Evolutionary conservation across 2,888 invertebrate genomes (phyloP), one percentile per base, ranked within the genome.

Genomic region (Andrena chrysosceles): DNA sequence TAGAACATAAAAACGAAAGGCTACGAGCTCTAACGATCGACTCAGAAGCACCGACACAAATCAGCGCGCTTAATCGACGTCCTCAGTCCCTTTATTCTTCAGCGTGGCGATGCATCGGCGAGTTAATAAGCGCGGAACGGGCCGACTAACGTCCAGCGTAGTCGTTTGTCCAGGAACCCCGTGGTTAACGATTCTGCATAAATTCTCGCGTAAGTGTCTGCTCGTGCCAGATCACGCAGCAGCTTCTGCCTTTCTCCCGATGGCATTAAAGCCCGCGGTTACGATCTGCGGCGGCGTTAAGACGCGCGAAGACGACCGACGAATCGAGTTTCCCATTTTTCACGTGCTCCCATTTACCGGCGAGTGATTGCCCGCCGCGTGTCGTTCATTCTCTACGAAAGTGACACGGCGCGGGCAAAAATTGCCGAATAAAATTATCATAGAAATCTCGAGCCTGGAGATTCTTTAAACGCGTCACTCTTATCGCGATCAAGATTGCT

Each of bases 201-300:
- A 76, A 78, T 85, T 76, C 42, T 85, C 49, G 60, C 56, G 52
- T 62, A 68, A 74, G 60, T 52, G 59, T 82, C 52, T 42, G 66
- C 48, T 52, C 52, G 63, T 56, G 62, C 73, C 77, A 52, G 74
- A 62, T 85, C 84, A 48, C 60, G 70, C 71, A 77, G 29, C 71
- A 70, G 73, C 78, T 72, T 71, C 84, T 79, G 79, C 79, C 79
- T 82, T 86, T 86, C 77, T 75, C 74, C 20, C 69, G 77, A 60
- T 84, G 84, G 79, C 86, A 84, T 86, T 80, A 86, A 79, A 75
- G 63, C 73, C 70, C 49, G 29, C 69, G 71, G 52, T 86, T 86
- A 86, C 84, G 79, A 82, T 86, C 77, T 75, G 75, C 49, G 67
- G 71, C 49, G 62, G 66, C 78, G 74, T 83, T 75, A 77, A 48